Evolutionary conservation across 2,888 invertebrate genomes (phyloP), one percentile per base, ranked within the genome.

Genomic region (Hofmannophila pseudospretella): DNA sequence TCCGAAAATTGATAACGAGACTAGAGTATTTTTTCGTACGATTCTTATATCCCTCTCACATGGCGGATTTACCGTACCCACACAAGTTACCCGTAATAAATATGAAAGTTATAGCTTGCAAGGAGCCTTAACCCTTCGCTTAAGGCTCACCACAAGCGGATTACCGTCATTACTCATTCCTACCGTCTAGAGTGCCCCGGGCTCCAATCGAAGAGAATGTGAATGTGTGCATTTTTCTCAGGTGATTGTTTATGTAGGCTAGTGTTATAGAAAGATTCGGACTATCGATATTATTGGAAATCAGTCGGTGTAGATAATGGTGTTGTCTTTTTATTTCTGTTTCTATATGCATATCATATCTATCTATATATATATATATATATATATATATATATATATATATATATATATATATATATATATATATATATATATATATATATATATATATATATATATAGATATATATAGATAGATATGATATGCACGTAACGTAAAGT

Each of bases 161-260:
- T 86, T 85, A 86, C 63, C 53, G 69, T 66, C 79, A 85, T 85
- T 80, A 84, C 68, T 85, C 84, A 84, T 80, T 73, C 79, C 75
- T 79, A 78, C 78, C 75, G 77, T 76, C 81, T 63, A 67, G 71
- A 71, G 57, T 53, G 74, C 81, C 76, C 51, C 46, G 47, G 74
- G 81, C 76, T 44, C 43, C 58, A 58, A 66, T 64, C 58, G 64
- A 66, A 54, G 44, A 50, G 54, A 54, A 69, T 67, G 58, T 65
- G 62, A 68, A 71, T 68, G 65, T 64, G 46, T 52, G 53, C 49
- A 49, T 64, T 68, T 71, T 71, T 54, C 51, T 58, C 51, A 53
- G 54, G 54, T 63, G 58, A 57, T 63, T 65, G 59, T 69, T 66
- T 60, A 51, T 54, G 48, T 43, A 45, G 35, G 39, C 40, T 41